Base-by-base conservation (phyloP, 2,113 vertebrate genomes). In the Ptilonorhynchus violaceus region DNA sequence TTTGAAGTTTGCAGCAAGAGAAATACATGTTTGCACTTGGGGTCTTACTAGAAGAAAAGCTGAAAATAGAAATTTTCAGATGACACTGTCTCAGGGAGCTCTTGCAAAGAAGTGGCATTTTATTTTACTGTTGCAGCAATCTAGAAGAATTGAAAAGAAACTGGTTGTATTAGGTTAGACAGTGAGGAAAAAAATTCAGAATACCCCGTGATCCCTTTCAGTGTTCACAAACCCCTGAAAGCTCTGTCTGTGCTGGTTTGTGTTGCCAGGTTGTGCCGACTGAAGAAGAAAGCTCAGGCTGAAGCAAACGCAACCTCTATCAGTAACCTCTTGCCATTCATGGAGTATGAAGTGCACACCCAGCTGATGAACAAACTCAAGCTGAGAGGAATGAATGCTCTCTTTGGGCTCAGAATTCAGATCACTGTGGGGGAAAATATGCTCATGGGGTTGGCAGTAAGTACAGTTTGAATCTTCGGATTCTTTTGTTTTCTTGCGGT, bases 361-460 rank as follows among this genome's bases (percentile, higher is more conserved):
- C 99, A 99, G 75, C 98, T 99, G 86, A 99, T 99, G 99, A 99
- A 99, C 97, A 99, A 99, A 53, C 98, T 99, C 55, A 99, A 99
- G 87, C 98, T 99, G 78, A 99, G 98, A 42, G 99, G 98, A 93
- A 99, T 99, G 99, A 99, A 99, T 9, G 99, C 99, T 6, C 97
- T 99, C 73, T 99, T 99, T 85, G 99, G 99, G 24, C 97, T 99
- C 15, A 98, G 98, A 88, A 99, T 99, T 93, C 99, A 99, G 97
- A 99, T 99, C 97, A 99, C 99, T 19, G 98, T 99, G 67, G 99
- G 99, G 23, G 99, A 99, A 97, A 99, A 99, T 91, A 99, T 99
- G 99, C 96, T 99, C 22, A 98, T 99, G 97, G 99, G 99, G 16
- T 97, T 99, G 82, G 99, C 99, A 85, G 99, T 99, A 98, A 98